Percentiles rank a stretch among this genome's conserved stretches.
These are phyloP conservation scores for Mormyrops boulengeri DNA, from an alignment of 2,797 vertebrate species.

Conservation along the genomic window DNA sequence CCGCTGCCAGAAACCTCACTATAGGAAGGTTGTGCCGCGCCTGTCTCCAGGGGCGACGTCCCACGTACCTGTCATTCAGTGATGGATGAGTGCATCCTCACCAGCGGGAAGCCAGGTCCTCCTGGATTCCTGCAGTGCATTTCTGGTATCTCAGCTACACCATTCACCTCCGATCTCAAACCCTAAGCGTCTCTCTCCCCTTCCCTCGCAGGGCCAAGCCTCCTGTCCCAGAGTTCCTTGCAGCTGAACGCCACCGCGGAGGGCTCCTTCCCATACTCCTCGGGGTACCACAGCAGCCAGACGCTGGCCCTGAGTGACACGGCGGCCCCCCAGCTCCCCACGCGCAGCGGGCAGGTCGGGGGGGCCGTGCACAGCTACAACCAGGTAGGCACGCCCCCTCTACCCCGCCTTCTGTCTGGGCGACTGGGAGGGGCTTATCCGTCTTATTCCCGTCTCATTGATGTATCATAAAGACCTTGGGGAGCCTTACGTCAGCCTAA, in stretches of 20 bases:
- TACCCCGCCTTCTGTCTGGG: not conserved
- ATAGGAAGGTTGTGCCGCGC: not conserved
- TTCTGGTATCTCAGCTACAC: not conserved
- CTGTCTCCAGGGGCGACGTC: not conserved
- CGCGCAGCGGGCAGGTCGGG: slow-evolving; percentile 74
- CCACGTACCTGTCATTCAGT: not conserved
- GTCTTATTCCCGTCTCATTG: not conserved
- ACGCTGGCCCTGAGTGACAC: slow-evolving; percentile 84
- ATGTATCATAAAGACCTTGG: not conserved
- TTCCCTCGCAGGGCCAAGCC: slow-evolving; percentile 76
- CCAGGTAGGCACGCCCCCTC: slow-evolving; percentile 64
- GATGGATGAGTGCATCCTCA: not conserved
- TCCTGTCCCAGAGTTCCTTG: slow-evolving; percentile 91
- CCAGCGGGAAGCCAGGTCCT: not conserved
- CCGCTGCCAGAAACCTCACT: not conserved
- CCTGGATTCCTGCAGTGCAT: not conserved
- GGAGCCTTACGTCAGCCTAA: not conserved
- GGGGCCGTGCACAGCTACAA: slow-evolving; percentile 86
- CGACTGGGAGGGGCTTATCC: not conserved
- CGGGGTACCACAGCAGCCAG: slow-evolving; percentile 97
- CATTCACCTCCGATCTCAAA: not conserved
- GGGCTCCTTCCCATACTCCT: slow-evolving; percentile 83
- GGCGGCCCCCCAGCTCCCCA: slow-evolving; percentile 58
- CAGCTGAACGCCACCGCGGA: slow-evolving; percentile 94
- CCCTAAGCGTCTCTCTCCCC: slow-evolving; percentile 40